Conservation (phyloP, 1,140 invertebrate genomes). For the Bactericera cockerelli region DNA sequence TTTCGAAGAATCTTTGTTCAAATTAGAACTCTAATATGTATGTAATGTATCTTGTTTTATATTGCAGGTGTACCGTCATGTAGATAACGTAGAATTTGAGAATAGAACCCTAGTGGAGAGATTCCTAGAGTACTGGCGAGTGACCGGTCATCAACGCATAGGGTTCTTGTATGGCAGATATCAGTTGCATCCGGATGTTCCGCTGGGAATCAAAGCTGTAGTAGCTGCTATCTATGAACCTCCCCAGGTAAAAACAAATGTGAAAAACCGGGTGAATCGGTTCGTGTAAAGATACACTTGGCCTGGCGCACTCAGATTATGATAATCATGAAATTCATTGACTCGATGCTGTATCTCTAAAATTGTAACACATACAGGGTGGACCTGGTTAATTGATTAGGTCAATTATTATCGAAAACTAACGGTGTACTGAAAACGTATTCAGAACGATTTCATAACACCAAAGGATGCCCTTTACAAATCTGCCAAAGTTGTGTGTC, state of each 20-base stretch:
- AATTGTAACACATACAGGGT: too few relatives aligned
- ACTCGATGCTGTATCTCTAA: neutral
- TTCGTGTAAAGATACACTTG: too few relatives aligned
- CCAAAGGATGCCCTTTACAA: too few relatives aligned
- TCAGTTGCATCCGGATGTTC: slow-evolving; percentile 83
- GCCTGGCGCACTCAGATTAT: neutral
- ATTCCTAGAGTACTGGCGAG: slow-evolving; percentile 94
- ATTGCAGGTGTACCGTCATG: slow-evolving; percentile 77
- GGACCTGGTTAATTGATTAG: too few relatives aligned
- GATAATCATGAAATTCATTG: slow-evolving; percentile 4
- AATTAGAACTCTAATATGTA: too few relatives aligned
- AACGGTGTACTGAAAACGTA: too few relatives aligned
- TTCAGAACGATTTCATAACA: too few relatives aligned
- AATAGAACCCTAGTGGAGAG: slow-evolving; percentile 87
- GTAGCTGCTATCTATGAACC: slow-evolving; percentile 97
- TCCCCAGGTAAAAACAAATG: slow-evolving; percentile 49
- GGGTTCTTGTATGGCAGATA: slow-evolving; percentile 89
- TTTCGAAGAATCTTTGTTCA: too few relatives aligned
- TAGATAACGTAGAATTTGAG: slow-evolving; percentile 96
- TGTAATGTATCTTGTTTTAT: too few relatives aligned
- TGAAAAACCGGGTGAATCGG: too few relatives aligned
- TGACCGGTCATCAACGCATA: slow-evolving; percentile 82
- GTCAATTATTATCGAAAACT: too few relatives aligned
- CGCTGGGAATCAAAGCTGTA: slow-evolving; percentile 81
- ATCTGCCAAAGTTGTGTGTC: too few relatives aligned